Conservation (phyloP, 2,113 vertebrate species). For the Ranitomeya variabilis region DNA sequence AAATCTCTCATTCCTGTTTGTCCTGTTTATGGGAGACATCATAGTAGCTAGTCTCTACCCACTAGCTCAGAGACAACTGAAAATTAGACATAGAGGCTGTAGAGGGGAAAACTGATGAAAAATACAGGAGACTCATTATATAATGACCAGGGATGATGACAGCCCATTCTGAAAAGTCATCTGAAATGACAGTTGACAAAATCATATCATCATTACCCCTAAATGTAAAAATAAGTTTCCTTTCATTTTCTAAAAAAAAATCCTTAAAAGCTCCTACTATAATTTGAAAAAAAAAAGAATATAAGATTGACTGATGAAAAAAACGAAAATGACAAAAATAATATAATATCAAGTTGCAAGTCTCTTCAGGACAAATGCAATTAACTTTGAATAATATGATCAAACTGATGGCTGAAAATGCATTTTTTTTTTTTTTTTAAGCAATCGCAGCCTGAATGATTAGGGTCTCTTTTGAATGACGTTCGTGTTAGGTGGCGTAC, state of each 20-base stretch:
- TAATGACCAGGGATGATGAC: no score
- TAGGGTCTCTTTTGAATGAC: slow-evolving; percentile 75
- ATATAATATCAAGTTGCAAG: slow-evolving; percentile 80
- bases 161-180: no score
- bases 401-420: slow-evolving; percentile 82
- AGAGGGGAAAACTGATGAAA: no score
- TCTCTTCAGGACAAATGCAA: slow-evolving; percentile 86
- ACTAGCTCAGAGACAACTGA: no score
- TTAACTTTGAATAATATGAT: slow-evolving; percentile 87
- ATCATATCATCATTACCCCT: background rate
- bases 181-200: background rate
- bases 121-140: no score
- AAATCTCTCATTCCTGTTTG: no score
- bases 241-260: slow-evolving; percentile 27
- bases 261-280: slow-evolving; percentile 35
- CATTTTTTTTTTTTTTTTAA: slow-evolving; percentile 73
- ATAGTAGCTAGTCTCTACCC: no score
- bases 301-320: slow-evolving; percentile 80
- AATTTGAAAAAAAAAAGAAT: slow-evolving; percentile 67
- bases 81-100: no score
- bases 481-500: slow-evolving; percentile 66
- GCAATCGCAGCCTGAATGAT: slow-evolving; percentile 77
- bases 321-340: slow-evolving; percentile 80
- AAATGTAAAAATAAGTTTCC: background rate
- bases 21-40: no score